Base-by-base conservation (phyloP, 2,797 vertebrate species). In the Cottoperca gobio region DNA sequence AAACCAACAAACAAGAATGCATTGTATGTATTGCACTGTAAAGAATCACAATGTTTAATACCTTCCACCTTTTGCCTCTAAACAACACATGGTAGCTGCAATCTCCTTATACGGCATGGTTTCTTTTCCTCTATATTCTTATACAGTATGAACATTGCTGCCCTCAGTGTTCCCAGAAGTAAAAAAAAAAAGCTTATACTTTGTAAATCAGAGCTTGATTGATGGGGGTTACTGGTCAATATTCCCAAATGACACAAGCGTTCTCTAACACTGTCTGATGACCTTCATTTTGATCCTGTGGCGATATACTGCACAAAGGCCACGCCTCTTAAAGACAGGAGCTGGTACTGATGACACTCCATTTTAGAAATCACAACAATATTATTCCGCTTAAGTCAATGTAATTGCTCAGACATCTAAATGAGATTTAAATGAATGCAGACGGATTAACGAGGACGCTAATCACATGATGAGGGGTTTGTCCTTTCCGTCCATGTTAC, bases 401-500 rank as follows among this genome's bases (percentile, higher is more conserved):
- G 81, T 90, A 92, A 91, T 90, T 89, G 89, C 81, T 90, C 73
- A 81, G 89, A 76, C 84, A 73, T 91, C 91, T 91, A 90, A 93
- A 94, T 92, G 80, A 91, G 90, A 93, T 91, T 89, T 86, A 92
- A 94, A 94, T 90, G 74, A 93, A 91, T 80, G 86, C 82, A 49
- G 86, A 88, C 86, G 88, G 85, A 94, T 93, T 89, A 93, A 93
- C 76, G 76, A 87, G 86, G 82, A 87, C 69, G 69, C 79, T 86
- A 90, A 90, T 93, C 93, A 89, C 86, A 86, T 79, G 90, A 91
- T 85, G 79, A 72, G 76, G 71, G 76, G 68, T 70, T 83, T 88
- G 91, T 93, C 90, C 90, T 87, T 85, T 89, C 76, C 60, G 64
- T 63, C 76, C 74, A 81, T 83, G 83, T 89, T 90, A 81, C 64